phyloP scores from a whole-genome alignment of 2,113 vertebrate genomes.

The Elaphurus davidianus region DNA sequence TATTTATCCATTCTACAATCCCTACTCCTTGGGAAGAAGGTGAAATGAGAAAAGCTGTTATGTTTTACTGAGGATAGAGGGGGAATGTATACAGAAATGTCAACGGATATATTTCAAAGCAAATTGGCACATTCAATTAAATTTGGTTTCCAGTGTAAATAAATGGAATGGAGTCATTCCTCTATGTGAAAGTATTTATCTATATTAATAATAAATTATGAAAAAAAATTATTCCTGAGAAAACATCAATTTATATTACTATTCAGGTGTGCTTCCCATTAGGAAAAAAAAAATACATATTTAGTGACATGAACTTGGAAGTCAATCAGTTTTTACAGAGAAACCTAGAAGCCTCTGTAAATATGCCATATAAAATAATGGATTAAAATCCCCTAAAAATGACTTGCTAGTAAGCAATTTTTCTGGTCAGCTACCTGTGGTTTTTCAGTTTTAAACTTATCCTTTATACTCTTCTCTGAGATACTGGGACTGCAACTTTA shows the following conservation, averaged over 20 bases:
- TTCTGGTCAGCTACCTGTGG: neutral
- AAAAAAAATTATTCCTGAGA: neutral
- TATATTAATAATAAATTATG: neutral
- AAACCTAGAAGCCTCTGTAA: neutral
- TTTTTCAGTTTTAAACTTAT: neutral
- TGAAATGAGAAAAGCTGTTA: neutral
- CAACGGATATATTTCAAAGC: neutral
- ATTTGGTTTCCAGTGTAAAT: neutral
- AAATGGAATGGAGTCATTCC: neutral
- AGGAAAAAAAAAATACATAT: neutral
- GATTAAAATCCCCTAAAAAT: neutral
- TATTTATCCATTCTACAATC: neutral
- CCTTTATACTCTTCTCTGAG: neutral
- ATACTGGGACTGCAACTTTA: neutral
- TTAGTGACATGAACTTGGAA: neutral
- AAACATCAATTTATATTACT: neutral
- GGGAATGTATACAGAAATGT: neutral
- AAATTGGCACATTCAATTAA: neutral
- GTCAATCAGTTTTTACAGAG: slow-evolving; percentile 12
- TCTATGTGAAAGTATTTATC: neutral
- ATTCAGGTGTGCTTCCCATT: neutral
- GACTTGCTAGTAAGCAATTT: neutral
- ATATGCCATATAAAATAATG: neutral
- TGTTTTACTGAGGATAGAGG: neutral
- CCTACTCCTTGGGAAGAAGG: neutral